Conservation (phyloP, 2,888 invertebrate genomes). For the Cosmia trapezina region DNA sequence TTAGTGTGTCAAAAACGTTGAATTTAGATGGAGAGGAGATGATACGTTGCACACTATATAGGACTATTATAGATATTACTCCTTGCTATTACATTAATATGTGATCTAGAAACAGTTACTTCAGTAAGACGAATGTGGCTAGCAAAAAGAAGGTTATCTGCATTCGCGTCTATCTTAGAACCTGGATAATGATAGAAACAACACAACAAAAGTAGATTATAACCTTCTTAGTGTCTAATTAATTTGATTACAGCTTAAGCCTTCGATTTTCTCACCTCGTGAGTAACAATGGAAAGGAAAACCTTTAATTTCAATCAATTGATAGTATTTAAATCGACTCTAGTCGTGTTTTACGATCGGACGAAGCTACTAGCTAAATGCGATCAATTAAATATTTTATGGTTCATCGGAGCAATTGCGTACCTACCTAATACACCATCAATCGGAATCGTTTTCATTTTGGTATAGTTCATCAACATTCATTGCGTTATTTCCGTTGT, state of each 20-base stretch:
- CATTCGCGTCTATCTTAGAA: not conserved
- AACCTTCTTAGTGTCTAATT: not conserved
- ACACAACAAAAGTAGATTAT: not conserved
- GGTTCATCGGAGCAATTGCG: not conserved
- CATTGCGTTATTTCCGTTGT: no score
- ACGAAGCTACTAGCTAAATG: not conserved
- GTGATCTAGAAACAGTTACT: not conserved
- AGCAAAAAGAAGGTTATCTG: not conserved
- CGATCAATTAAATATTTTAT: not conserved
- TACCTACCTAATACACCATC: no score
- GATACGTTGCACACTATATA: not conserved
- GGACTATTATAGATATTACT: not conserved
- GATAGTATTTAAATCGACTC: not conserved
- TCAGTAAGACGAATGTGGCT: not conserved
- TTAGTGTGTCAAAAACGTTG: not conserved
- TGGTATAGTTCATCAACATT: no score
- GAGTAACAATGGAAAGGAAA: constrained; percentile 32
- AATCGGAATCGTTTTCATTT: no score
- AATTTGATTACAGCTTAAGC: constrained; percentile 11
- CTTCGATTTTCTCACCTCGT: constrained; percentile 27
- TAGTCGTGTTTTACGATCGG: not conserved
- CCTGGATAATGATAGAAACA: not conserved
- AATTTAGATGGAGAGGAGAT: not conserved
- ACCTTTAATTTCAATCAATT: not conserved
- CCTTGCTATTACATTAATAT: not conserved